Base-by-base conservation (phyloP, 2,113 vertebrate species). In the Panthera tigris region DNA sequence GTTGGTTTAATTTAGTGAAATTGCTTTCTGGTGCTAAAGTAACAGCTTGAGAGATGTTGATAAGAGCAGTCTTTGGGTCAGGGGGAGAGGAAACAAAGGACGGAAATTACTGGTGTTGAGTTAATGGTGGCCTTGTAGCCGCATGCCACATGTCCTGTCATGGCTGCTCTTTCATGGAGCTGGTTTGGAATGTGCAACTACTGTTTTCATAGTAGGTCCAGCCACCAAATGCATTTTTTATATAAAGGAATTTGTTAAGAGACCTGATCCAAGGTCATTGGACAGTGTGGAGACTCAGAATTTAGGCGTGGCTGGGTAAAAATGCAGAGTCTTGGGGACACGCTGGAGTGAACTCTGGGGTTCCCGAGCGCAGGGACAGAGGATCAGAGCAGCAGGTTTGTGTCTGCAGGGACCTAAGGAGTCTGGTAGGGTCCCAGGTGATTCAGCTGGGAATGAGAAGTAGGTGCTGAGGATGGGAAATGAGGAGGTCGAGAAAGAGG, bases 221-320 rank as follows among this genome's bases (percentile, higher is more conserved):
- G 73, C 76, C 27, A 55, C 21, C 85, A 86, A 74, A n/a, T 78
- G 36, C 36, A 50, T 86, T 88, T 96, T 87, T 85, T 69, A 55
- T 66, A 25, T 79, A 66, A 91, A 80, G n/a, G 69, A 91, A 91
- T 73, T 96, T 94, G n/a, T 95, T n/a, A 85, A 16, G 85, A 90
- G 41, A 27, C 39, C 29, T 91, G 86, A 55, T 50, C 39, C 79
- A 92, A 23, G 52, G 29, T 91, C 52, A 65, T 25, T 95, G 50
- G 83, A 7, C 16, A 91, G 61, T 65, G 7, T 68, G 29, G 23
- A 9, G 18, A 92, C n/a, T 87, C n/a, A 66, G 78, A 81, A 76
- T 87, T 91, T 78, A 76, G 57, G 87, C 5, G 33, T 45, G 27
- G 48, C 50, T 92, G 78, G 69, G 23, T 91, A n/a, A 76, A 80